phyloP scores from a whole-genome alignment of 2,797 vertebrate species.

The Pampus argenteus region DNA sequence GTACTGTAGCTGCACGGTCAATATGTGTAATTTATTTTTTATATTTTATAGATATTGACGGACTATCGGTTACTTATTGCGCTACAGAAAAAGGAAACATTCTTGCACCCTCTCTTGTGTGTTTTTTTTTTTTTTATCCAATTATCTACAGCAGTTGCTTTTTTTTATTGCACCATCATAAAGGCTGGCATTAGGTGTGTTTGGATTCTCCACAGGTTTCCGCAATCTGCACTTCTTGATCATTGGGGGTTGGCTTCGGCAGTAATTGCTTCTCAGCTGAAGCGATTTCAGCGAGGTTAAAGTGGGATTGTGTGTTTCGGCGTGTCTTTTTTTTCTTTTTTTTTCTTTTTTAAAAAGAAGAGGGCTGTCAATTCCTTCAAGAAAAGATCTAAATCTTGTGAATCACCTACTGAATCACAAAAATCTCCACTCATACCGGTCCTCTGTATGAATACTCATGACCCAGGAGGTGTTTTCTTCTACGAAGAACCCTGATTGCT shows the following conservation, averaged over 20 bases:
- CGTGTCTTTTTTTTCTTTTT: not conserved
- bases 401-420: constrained; percentile 13
- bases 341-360: constrained; percentile 22
- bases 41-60: constrained; percentile 23
- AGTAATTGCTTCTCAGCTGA: constrained; percentile 11
- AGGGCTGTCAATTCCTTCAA: constrained; percentile 10
- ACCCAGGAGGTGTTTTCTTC: constrained; percentile 62
- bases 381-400: constrained; percentile 12
- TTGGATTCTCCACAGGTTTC: constrained; percentile 1
- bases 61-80: not conserved
- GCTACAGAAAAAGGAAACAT: constrained; percentile 9
- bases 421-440: not conserved
- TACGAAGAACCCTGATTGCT: constrained; percentile 59
- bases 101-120: constrained; percentile 5
- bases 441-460: not conserved
- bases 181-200: not conserved
- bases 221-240: constrained; percentile 1
- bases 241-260: not conserved
- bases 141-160: constrained; percentile 25
- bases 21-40: not conserved
- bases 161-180: constrained; percentile 5
- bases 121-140: constrained; percentile 35
- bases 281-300: constrained; percentile 3
- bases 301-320: constrained; percentile 11
- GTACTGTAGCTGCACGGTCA: not conserved